Evolutionary conservation across 2,797 vertebrate species (phyloP), one percentile per base, ranked within the genome.

Genomic region (Sebastes hubbsi): DNA sequence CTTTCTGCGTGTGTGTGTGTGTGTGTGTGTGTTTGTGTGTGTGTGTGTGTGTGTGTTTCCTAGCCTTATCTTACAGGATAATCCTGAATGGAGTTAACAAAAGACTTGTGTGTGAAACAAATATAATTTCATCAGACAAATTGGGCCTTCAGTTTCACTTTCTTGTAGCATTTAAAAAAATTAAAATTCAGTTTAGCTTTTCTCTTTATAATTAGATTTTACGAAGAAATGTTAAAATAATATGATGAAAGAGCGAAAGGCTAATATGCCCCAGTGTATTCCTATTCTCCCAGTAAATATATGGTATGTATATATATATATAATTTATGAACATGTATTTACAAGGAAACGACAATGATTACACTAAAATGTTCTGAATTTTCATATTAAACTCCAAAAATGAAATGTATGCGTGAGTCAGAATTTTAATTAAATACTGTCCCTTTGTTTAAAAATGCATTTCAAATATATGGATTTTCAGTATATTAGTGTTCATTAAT

Each of bases 21-120:
- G 78, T 78, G 24, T 62, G 75, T 59, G n/a, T 62, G 75, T 59
- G 67, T 73, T 27, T 36, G 65, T 77, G 63, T 64, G 58, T 70
- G 27, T 27, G 27, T 27, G 27, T 27, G 27, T 27, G 27, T 27
- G 25, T 27, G 27, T 27, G n/a, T 70, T 49, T 65, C 38, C 4
- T 13, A 16, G 1, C 24, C 14, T 77, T 22, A 59, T 68, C 16
- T 69, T 60, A 56, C 25, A 69, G 75, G 42, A 79, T 67, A 32
- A 30, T 76, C 46, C 60, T 42, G 8, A 70, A 81, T 42, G 59
- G 29, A 66, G 12, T 11, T 55, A 36, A 58, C 13, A 69, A 54
- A 59, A 60, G 12, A 13, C 24, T 54, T 56, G 24, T 42, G 8
- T 30, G 24, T 62, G 14, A 58, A 29, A 11, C 4, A 38, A 65